Evolutionary conservation across 2,113 vertebrate species (phyloP), one percentile per base, ranked within the genome.

Genomic region (Eudyptes chrysolophus): DNA sequence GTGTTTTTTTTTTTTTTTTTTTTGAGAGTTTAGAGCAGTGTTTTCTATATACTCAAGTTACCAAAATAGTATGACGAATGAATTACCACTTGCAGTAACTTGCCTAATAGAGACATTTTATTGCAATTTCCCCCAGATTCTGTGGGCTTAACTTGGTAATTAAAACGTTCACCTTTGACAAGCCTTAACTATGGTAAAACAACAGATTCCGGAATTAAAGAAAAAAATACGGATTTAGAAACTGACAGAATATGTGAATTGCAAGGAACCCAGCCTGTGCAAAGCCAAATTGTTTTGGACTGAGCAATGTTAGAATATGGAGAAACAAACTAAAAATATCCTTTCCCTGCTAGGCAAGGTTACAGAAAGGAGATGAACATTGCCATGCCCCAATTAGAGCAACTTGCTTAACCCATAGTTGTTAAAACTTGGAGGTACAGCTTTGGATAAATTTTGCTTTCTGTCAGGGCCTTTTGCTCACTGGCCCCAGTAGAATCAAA

Each of bases 151-250:
- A 44, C 29, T 68, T 61, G 16, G 18, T 90, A 96, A 94, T 83
- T 94, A 96, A 96, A 96, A 88, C 15, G 38, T 66, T 75, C 42
- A 84, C 62, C 38, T 80, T 32, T 72, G 77, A 89, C 62, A 77
- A 97, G 84, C 40, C 84, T 90, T 92, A 94, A 89, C 82, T 92
- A 75, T 36, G 26, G 90, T 86, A 94, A 97, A 97, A 92, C 84
- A 94, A 97, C 44, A 96, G 88, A 90, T 62, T 77, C 27, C 54
- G 57, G 81, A 96, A 93, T 96, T 94, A 97, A 65, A 85, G 51
- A 14, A 26, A 76, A 88, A 97, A 96, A 83, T n/a, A 94, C 1
- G 3, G 93, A 94, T 94, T 96, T 93, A 62, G 76, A 92, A 89
- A 96, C 72, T 97, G 96, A 86, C 84, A 93, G 77, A 72, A 54